Evolutionary conservation across 2,113 vertebrate species (phyloP).

Genomic region (Pedetes capensis): DNA sequence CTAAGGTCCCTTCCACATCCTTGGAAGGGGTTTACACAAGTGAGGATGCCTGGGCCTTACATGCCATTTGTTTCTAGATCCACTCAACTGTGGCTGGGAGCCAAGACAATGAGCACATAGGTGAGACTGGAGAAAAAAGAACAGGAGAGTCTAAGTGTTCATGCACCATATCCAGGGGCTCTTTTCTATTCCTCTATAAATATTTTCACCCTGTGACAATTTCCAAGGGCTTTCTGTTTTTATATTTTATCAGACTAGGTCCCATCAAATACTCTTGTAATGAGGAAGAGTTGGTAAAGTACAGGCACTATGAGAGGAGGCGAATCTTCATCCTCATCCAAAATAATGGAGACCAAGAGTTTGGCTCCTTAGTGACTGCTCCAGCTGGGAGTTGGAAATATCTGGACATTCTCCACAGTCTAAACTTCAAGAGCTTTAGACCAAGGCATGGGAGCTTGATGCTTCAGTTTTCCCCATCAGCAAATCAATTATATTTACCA

Average conservation of each 20-base stretch:
- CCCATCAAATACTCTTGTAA: slow-evolving; percentile 41
- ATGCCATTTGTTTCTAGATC: not conserved
- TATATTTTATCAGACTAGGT: slow-evolving; percentile 49
- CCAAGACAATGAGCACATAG: not conserved
- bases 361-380: not conserved
- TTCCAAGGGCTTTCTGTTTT: slow-evolving; percentile 51
- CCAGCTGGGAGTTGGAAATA: not conserved
- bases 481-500: not conserved
- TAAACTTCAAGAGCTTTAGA: slow-evolving; percentile 22
- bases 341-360: not conserved
- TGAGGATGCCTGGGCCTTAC: not conserved
- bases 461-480: not conserved
- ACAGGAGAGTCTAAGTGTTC: not conserved
- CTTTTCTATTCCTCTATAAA: not conserved
- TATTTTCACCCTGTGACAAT: slow-evolving; percentile 22
- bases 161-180: not conserved
- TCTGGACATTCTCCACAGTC: not conserved
- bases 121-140: too few species aligned
- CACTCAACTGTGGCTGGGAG: not conserved
- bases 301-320: not conserved
- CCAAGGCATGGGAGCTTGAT: not conserved
- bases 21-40: not conserved
- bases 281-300: slow-evolving; percentile 56
- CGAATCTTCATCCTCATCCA: not conserved
- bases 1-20: not conserved